phyloP scores from a whole-genome alignment of 2,113 vertebrate genomes.

The Microtus ochrogaster region DNA sequence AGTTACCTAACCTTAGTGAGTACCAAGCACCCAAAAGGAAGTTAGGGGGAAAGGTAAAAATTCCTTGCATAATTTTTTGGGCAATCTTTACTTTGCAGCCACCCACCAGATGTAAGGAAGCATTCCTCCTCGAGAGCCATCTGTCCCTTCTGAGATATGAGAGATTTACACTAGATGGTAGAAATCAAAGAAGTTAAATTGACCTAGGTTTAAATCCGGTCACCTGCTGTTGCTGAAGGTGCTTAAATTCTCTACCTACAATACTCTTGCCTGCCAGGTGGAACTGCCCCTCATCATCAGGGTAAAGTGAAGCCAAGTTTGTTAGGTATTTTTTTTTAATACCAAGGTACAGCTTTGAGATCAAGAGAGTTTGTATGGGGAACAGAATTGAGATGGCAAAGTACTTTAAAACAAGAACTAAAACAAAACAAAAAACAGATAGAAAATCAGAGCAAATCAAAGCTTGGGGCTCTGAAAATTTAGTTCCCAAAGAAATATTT shows the following conservation, averaged over 20 bases:
- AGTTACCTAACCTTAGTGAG: slow-evolving; percentile 30
- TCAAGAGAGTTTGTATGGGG: neutral
- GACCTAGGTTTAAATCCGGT: slow-evolving; percentile 30
- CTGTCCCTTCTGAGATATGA: slow-evolving; percentile 58
- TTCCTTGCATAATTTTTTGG: slow-evolving; percentile 59
- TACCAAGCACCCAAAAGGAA: slow-evolving; percentile 58
- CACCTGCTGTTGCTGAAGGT: neutral
- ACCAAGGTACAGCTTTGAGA: neutral
- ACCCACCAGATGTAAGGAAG: slow-evolving; percentile 63
- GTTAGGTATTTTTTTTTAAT: neutral
- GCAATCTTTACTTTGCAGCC: slow-evolving; percentile 45
- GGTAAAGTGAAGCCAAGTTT: neutral
- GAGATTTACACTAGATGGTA: slow-evolving; percentile 25
- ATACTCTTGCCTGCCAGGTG: neutral
- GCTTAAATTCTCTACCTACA: neutral
- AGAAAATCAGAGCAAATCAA: neutral
- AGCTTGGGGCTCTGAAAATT: neutral
- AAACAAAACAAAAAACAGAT: too few relatives aligned
- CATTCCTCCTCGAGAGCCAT: slow-evolving; percentile 52
- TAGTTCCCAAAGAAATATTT: neutral
- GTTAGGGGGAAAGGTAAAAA: neutral
- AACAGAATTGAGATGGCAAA: neutral
- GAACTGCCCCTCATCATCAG: neutral
- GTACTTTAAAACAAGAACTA: neutral
- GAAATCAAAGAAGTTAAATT: slow-evolving; percentile 16